These are phyloP conservation scores for Ranitomeya variabilis DNA, from an alignment of 2,113 vertebrate species.

Conservation along the genomic window DNA sequence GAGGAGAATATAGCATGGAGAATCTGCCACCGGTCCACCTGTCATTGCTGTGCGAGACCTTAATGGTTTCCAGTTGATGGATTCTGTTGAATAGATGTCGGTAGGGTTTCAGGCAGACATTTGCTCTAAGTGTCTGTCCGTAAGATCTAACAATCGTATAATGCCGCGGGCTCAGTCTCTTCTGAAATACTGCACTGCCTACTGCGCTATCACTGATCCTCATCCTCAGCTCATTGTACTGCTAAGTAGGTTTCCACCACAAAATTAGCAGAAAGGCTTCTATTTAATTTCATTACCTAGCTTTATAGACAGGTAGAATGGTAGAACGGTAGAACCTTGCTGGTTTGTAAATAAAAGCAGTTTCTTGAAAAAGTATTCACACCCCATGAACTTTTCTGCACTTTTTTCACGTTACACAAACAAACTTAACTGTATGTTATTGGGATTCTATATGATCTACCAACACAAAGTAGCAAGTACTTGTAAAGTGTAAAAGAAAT, in stretches of 20 bases:
- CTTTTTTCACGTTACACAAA: too few relatives aligned
- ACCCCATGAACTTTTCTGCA: too few relatives aligned
- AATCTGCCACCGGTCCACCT: slow-evolving; percentile 2
- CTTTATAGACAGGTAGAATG: background rate
- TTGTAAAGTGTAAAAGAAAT: too few relatives aligned
- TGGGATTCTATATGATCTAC: too few relatives aligned
- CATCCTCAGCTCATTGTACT: background rate
- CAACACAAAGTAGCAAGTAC: too few relatives aligned
- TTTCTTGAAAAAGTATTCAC: too few relatives aligned
- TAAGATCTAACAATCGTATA: slow-evolving; percentile 31
- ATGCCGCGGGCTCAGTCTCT: slow-evolving; percentile 16
- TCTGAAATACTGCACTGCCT: slow-evolving; percentile 3
- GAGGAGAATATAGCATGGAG: background rate
- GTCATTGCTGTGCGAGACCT: slow-evolving; percentile 26
- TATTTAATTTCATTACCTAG: background rate
- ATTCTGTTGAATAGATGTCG: slow-evolving; percentile 30
- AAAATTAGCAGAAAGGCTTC: background rate
- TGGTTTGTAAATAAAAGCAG: too few relatives aligned
- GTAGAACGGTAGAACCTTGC: background rate
- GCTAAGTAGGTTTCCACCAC: background rate
- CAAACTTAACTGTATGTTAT: too few relatives aligned
- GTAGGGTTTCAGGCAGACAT: slow-evolving; percentile 28
- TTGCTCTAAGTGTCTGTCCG: slow-evolving; percentile 43
- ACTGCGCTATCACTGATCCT: slow-evolving; percentile 22
- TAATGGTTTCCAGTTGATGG: slow-evolving; percentile 39